Evolutionary conservation across 2,113 vertebrate genomes (phyloP), one percentile per base, ranked within the genome.

Genomic region (Zootoca vivipara): DNA sequence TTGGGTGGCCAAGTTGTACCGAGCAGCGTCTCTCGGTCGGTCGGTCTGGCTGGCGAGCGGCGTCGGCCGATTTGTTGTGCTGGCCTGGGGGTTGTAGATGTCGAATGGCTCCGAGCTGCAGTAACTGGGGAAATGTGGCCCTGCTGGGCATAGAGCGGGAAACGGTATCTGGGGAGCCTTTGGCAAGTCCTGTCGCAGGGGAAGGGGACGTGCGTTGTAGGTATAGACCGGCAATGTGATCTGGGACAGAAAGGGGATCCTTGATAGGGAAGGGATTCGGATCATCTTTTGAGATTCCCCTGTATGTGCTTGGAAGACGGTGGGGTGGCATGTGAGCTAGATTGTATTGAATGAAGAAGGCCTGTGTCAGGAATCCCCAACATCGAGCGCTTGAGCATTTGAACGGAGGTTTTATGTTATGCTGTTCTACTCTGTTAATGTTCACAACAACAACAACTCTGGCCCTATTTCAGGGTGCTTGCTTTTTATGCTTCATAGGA

Each of bases 1-100:
- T 20, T 42, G 13, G 67, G 78, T 24, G 15, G 30, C 58, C 67
- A 28, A 65, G 83, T 82, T 86, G 84, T 86, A 85, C 86, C 72
- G 70, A 81, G 80, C 89, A 87, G 86, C 90, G 94, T 91, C 92
- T 78, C 85, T 82, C 42, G 86, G 70, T 83, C 18, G 7, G n/a
- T 82, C 56, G 86, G 65, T 83, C 24, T 7, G n/a, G 10, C 86
- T 24, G 89, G 85, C 86, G 62, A 72, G 91, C 46, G 77, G 62
- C 83, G 73, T 77, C 69, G 75, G 90, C 6, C 58, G 58, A 4
- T 86, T 85, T 73, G 52, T 33, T 92, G 64, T 20, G 89, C 86
- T 78, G 87, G 15, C 88, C 86, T 78, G 87, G 15, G 18, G 28
- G 78, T 87, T 38, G 15, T 38, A 88, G 58, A 2, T 26, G 33